A percentile compares a stretch with the other conserved stretches of the same genome.
phyloP scores from a whole-genome alignment of 2,113 vertebrate genomes.

The Sterrhoptilus dennistouni region DNA sequence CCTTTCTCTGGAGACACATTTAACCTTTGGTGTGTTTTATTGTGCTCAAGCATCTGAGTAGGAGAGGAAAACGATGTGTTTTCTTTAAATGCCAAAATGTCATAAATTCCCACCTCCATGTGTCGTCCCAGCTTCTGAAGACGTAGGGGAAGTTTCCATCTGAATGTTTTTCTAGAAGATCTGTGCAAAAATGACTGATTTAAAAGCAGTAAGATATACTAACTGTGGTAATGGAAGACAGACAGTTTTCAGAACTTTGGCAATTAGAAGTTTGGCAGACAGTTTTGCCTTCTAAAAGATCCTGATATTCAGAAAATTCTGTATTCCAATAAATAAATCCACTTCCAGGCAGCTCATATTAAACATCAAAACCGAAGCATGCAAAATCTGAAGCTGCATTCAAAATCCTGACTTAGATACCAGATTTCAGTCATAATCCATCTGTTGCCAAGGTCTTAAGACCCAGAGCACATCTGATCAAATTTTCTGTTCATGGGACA shows the following conservation, averaged over 20 bases:
- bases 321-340: background rate
- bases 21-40: conserved; percentile 23
- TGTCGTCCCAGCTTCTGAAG: background rate
- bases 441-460: background rate
- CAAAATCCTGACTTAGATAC: background rate
- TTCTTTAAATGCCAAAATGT: conserved; percentile 44
- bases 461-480: background rate
- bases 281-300: background rate
- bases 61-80: background rate
- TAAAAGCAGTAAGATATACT: background rate
- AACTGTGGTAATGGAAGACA: background rate
- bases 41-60: background rate
- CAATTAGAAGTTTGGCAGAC: background rate
- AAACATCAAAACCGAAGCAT: background rate
- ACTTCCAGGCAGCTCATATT: background rate
- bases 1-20: background rate
- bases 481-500: background rate
- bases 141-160: background rate
- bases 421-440: background rate
- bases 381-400: background rate
- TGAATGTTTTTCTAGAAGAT: background rate
- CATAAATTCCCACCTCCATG: background rate
- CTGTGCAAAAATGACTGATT: background rate
- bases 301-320: background rate
- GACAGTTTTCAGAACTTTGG: background rate